Evolutionary conservation across 2,113 vertebrate species (phyloP).

Genomic region (Bubo scandiacus): DNA sequence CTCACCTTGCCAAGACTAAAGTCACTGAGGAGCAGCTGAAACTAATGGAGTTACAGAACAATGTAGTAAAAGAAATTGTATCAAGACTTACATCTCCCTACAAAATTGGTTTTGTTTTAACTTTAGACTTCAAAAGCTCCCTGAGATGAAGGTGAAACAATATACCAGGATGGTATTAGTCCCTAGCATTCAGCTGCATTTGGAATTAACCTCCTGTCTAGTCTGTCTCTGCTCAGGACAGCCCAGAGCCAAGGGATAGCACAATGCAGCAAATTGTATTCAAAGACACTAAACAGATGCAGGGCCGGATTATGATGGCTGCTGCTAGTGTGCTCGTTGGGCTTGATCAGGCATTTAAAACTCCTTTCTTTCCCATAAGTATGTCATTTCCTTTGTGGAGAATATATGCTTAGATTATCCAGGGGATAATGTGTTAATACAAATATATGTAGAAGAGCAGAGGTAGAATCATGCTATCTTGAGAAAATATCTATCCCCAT

Average conservation of each 20-base stretch:
- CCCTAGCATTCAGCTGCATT: background rate
- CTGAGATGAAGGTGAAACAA: background rate
- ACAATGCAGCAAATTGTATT: background rate
- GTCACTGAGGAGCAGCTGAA: background rate
- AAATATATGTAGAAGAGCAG: background rate
- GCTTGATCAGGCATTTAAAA: background rate
- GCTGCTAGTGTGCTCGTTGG: background rate
- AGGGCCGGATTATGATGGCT: rapidly evolving
- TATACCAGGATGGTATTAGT: background rate
- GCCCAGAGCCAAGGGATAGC: background rate
- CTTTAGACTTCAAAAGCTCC: background rate
- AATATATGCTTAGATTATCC: background rate
- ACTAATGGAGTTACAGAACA: background rate
- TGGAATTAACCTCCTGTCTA: background rate
- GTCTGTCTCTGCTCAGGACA: background rate
- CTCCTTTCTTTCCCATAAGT: background rate
- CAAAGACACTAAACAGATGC: background rate
- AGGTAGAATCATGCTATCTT: background rate
- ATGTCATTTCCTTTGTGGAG: background rate
- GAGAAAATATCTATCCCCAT: background rate
- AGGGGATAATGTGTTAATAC: background rate
- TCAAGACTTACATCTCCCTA: background rate
- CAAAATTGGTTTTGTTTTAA: background rate
- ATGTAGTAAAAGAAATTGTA: background rate
- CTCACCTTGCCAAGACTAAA: background rate